Percentiles rank a stretch among this genome's conserved stretches.
phyloP scores from a whole-genome alignment of 2,888 invertebrate genomes.

The Patella ulyssiponensis region DNA sequence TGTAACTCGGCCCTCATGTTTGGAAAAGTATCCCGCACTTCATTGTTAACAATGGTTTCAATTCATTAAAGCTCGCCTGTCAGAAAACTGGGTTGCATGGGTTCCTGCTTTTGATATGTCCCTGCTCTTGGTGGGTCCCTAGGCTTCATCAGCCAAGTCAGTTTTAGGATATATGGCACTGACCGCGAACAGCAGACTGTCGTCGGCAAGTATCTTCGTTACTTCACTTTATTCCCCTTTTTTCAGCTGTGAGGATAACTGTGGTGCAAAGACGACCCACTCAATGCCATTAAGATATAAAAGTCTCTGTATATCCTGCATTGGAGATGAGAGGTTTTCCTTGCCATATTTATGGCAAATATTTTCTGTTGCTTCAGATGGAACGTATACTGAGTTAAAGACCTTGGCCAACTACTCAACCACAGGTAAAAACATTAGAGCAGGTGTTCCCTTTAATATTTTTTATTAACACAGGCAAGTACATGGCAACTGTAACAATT shows the following conservation, averaged over 20 bases:
- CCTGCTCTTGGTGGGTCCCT: no score
- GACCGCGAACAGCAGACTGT: not conserved
- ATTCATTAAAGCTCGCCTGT: no score
- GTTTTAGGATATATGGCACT: no score
- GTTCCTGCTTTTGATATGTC: no score
- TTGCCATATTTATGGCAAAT: conserved; percentile 33
- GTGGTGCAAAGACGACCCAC: conserved; percentile 19
- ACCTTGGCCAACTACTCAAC: conserved; percentile 18
- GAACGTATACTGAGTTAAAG: not conserved
- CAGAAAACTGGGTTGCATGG: no score
- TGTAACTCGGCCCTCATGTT: no score
- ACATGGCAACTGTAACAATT: no score
- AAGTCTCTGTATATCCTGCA: conserved; percentile 31
- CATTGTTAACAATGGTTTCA: no score
- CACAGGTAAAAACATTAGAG: conserved; percentile 23
- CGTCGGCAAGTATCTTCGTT: not conserved
- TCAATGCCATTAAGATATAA: conserved; percentile 23
- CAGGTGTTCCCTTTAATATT: no score
- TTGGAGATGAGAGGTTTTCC: not conserved
- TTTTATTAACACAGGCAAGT: no score
- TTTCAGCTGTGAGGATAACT: conserved; percentile 36
- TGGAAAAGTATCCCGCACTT: no score
- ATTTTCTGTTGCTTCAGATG: not conserved
- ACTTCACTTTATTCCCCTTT: not conserved
- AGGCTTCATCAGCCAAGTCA: no score